phyloP scores from a whole-genome alignment of 2,888 invertebrate genomes.

The Parascotia fuliginaria region DNA sequence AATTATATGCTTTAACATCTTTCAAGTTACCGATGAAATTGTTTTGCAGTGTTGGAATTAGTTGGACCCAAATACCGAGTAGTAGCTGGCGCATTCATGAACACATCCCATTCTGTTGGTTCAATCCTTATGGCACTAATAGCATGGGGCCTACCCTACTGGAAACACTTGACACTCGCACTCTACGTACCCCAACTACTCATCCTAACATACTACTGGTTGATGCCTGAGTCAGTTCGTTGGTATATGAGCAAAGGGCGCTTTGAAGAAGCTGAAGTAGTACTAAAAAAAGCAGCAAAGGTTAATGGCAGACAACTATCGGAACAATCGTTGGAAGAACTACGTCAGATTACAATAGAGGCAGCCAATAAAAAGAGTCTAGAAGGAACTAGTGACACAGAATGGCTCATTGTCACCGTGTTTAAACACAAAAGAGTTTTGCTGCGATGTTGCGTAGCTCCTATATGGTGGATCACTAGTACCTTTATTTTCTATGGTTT shows the following conservation, averaged over 20 bases:
- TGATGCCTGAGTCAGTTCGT: conserved; percentile 89
- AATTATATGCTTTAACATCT: no score
- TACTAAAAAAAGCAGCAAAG: conserved; percentile 86
- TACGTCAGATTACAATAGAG: conserved; percentile 54
- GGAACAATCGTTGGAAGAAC: conserved; percentile 54
- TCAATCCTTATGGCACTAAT: conserved; percentile 88
- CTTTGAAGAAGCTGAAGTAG: conserved; percentile 86
- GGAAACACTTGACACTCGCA: conserved; percentile 88
- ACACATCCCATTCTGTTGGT: conserved; percentile 89
- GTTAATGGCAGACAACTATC: conserved; percentile 79
- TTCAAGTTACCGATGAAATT: no score
- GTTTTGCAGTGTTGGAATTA: conserved; percentile 87
- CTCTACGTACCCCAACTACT: conserved; percentile 89
- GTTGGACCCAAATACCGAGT: conserved; percentile 90
- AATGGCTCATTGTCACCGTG: conserved; percentile 60
- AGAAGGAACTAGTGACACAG: no score
- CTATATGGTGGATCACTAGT: conserved; percentile 88
- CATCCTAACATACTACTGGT: conserved; percentile 87
- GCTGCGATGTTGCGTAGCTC: conserved; percentile 52
- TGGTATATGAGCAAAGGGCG: conserved; percentile 91
- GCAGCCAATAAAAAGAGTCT: no score
- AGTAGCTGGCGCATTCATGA: conserved; percentile 88
- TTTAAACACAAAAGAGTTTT: conserved; percentile 56
- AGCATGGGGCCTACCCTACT: conserved; percentile 89
- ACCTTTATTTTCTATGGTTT: conserved; percentile 89